Evolutionary conservation across 2,888 invertebrate species (phyloP), one percentile per base, ranked within the genome.

Genomic region (Teleogryllus oceanicus): DNA sequence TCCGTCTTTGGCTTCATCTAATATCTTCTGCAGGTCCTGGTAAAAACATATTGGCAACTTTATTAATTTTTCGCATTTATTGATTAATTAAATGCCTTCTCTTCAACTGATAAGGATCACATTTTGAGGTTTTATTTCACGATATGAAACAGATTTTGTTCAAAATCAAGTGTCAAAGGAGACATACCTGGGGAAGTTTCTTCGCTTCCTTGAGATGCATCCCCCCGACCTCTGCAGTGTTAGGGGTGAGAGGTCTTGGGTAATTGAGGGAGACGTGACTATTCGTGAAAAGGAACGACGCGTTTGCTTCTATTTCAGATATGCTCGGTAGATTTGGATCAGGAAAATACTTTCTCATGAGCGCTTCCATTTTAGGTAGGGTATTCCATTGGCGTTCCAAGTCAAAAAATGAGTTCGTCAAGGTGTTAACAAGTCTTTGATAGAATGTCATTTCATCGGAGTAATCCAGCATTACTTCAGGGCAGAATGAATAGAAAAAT

Each of bases 391-490:
- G 21, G 49, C 78, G 50, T 3, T 74, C 77, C 8, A 78, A 11
- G 3, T 24, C 77, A 11, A 18, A 13, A 2, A 50, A n/a, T 18
- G 75, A 21, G 16, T 78, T 79, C 5, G 75, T 2, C 24, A 87
- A 87, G 0, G 89, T 85, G 84, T 91, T 92, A 49, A 87, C 84
- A 0, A 90, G 50, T 49, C 90, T 85, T 49, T 87, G 83, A 0
- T 83, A 75, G 49, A 90, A 89, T 74, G 83, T 83, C 89, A 90
- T 89, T 2, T 87, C 84, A 74, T 87, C 87, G 0, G 86, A 84
- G 21, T 89, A 88, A 50, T 88, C 89, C 74, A 89, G 81, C 79
- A 92, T 87, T 12, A 87, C 85, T 79, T 89, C 88, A 0, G 90
- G 89, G 50, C 89, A 87, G 84, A 88, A 88, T 0, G 90, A 88